These are phyloP conservation scores for Druceiella hillmani DNA, from an alignment of 2,888 invertebrate species.

Conservation along the genomic window DNA sequence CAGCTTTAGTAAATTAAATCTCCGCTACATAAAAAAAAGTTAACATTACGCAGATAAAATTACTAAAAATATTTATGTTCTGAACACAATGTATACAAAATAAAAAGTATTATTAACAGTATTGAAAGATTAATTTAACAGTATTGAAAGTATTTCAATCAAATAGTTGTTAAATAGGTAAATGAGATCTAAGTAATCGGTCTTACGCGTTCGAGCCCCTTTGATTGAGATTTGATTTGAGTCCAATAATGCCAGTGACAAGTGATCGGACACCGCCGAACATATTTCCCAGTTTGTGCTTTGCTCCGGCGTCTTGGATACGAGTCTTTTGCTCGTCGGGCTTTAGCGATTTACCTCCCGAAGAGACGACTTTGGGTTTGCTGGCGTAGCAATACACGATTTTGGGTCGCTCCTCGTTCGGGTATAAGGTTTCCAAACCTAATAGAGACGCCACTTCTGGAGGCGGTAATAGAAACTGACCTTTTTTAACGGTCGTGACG, in stretches of 20 bases:
- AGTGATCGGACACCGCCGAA: conserved; percentile 34
- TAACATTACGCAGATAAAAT: no score
- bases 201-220: background rate
- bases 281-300: conserved; percentile 20
- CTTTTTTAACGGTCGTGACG: conserved; percentile 75
- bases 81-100: no score
- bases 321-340: conserved; percentile 23
- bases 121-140: no score
- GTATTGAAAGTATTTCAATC: no score
- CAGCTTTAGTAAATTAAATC: no score
- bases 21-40: no score
- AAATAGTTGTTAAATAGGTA: no score
- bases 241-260: conserved; percentile 34
- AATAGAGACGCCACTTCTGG: conserved; percentile 63
- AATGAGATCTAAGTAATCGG: no score
- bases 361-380: conserved; percentile 51
- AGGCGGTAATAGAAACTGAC: conserved; percentile 73
- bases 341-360: conserved; percentile 28
- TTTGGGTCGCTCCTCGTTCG: conserved; percentile 32
- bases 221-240: conserved; percentile 28
- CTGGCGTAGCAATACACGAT: conserved; percentile 63
- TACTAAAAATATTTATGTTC: no score
- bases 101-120: no score
- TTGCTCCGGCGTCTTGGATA: conserved; percentile 16
- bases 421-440: conserved; percentile 48